phyloP scores from a whole-genome alignment of 1,140 invertebrate genomes.

The Periplaneta americana region DNA sequence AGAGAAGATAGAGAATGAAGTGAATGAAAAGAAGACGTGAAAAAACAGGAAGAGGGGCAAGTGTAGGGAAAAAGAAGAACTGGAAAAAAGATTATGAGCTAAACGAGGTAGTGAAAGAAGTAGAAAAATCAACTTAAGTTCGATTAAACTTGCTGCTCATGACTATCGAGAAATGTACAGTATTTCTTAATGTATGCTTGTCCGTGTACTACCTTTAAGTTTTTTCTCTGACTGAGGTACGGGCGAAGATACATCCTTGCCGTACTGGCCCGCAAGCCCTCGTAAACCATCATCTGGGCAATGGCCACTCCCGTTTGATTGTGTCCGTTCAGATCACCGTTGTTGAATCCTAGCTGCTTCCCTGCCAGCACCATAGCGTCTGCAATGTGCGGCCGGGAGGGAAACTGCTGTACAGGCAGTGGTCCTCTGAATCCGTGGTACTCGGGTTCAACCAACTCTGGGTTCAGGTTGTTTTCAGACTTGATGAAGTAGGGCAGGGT shows the following conservation, averaged over 20 bases:
- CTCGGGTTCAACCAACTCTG: neutral
- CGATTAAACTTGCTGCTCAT: too few species aligned
- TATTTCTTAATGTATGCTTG: too few species aligned
- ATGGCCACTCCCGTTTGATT: constrained; percentile 25
- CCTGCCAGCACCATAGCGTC: constrained; percentile 49
- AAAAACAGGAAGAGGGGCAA: too few species aligned
- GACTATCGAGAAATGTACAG: too few species aligned
- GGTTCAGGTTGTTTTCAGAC: neutral
- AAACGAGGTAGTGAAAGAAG: too few species aligned
- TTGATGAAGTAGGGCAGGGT: constrained; percentile 62
- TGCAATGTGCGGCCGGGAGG: constrained; percentile 33
- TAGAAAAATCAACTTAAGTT: too few species aligned
- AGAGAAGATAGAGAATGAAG: too few species aligned
- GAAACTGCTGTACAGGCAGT: constrained; percentile 35
- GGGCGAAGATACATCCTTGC: constrained; percentile 8
- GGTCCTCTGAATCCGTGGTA: constrained; percentile 42
- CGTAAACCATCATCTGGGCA: constrained; percentile 12
- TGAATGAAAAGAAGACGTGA: too few species aligned
- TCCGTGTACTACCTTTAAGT: too few species aligned
- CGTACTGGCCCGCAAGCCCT: constrained; percentile 5
- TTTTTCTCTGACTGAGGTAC: too few species aligned
- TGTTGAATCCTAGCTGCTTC: constrained; percentile 44
- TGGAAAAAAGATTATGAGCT: too few species aligned
- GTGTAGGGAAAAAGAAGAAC: too few species aligned
- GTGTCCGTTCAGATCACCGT: constrained; percentile 45